These are phyloP conservation scores for Melanotus villosus DNA, from an alignment of 2,888 invertebrate species.

Conservation along the genomic window DNA sequence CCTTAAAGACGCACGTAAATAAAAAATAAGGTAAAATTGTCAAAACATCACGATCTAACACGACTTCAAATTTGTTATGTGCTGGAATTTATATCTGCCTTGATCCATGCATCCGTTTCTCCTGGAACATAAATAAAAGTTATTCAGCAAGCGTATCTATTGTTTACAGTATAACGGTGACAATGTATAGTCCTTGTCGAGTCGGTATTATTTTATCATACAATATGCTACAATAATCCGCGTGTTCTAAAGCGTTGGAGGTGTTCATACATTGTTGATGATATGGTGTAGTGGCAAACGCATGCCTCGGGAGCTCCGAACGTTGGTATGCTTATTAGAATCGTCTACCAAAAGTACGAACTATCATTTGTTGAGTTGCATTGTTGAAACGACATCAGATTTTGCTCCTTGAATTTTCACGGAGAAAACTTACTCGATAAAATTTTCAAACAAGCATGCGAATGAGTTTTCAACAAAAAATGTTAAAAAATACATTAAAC, in stretches of 20 bases:
- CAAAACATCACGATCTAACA: no score
- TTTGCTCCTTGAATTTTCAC: no score
- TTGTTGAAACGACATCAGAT: background rate
- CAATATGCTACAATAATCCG: slow-evolving; percentile 20
- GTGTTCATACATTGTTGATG: slow-evolving; percentile 16
- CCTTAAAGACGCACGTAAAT: no score
- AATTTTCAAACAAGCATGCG: no score
- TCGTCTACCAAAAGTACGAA: slow-evolving; percentile 11
- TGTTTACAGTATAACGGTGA: slow-evolving; percentile 25
- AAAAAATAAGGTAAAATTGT: no score
- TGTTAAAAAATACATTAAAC: no score
- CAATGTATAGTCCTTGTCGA: slow-evolving; percentile 20
- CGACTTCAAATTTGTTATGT: slow-evolving; percentile 2
- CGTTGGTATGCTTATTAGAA: background rate
- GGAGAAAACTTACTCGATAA: no score
- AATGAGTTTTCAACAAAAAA: no score
- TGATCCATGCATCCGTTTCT: slow-evolving; percentile 7
- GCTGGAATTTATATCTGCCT: slow-evolving; percentile 1
- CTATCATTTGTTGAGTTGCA: background rate
- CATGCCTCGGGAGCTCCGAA: background rate
- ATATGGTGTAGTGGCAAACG: background rate
- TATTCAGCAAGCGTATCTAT: slow-evolving; percentile 32
- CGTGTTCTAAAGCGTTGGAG: slow-evolving; percentile 14
- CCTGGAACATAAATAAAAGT: slow-evolving; percentile 30
- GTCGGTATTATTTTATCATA: slow-evolving; percentile 17